Base-by-base conservation (phyloP, 92 coral and sea anemone genomes). In the Porites lobata region DNA sequence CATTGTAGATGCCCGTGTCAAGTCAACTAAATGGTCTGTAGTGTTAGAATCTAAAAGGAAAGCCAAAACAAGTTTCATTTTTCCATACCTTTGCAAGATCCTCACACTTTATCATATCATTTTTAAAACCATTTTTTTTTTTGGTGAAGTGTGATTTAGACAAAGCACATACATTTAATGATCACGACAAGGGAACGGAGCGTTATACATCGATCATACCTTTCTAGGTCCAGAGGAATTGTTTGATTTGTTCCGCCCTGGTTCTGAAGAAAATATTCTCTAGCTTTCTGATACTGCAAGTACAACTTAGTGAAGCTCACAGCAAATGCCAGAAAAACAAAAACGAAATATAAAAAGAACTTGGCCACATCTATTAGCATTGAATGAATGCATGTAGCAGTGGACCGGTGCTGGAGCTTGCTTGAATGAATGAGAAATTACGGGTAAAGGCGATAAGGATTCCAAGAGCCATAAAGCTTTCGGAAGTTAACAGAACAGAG, bases 301-400 rank as follows among this genome's bases (percentile, higher is more conserved):
- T 93, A 93, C 19, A 96, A 90, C 72, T 94, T 96, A 21, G 93
- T 93, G 69, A 94, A 65, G 29, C 96, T 89, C 86, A 94, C 65
- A 22, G 85, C 93, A 68, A 96, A 96, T 11, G 99, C 98, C 67
- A 90, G 17, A 57, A 86, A 96, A 75, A 96, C 84, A 58, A 94
- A 86, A 32, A 88, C 13, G 65, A 96, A 96, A 64, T 94, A 89
- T 21, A 92, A 59, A 32, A 94, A 86, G 76, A 96, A 96, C 90
- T 94, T 96, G 15, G 86, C 76, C 32, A 96, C 88, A 59, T 96
- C 98, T 53, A 78, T 78, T 12, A 92, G 71, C 98, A 96, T 66
- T 87, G 82, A 22, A 88, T 75, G 58, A 96, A 76, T 8, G 98
- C 94, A n/a, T 91, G 90, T 57, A 93, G 94, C 58, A 96, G 84